phyloP scores from a whole-genome alignment of 1,140 invertebrate genomes.

The Drosophila melanica region DNA sequence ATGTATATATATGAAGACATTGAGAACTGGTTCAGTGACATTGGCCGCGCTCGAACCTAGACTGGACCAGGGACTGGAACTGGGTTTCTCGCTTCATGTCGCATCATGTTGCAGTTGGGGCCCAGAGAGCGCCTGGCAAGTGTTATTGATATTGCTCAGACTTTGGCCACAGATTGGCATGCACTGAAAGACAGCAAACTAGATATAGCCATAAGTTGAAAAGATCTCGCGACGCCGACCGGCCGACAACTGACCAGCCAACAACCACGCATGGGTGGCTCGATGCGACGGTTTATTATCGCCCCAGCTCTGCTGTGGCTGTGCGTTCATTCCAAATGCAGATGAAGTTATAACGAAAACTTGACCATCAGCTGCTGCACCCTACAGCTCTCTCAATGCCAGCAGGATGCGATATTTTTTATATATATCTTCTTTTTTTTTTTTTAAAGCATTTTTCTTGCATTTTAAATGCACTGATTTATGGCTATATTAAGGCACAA shows the following conservation, averaged over 20 bases:
- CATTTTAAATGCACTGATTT: constrained; percentile 78
- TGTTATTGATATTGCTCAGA: constrained; percentile 79
- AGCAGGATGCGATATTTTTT: constrained; percentile 72
- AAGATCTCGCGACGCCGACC: no score
- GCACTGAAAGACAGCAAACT: constrained; percentile 21
- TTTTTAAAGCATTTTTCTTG: constrained; percentile 27
- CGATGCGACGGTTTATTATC: constrained; percentile 73
- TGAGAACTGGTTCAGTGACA: constrained; percentile 83
- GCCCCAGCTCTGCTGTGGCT: constrained; percentile 23
- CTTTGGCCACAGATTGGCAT: constrained; percentile 48
- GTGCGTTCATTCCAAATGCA: constrained; percentile 53
- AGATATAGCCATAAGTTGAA: no score
- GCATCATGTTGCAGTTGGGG: constrained; percentile 74
- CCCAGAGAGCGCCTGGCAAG: constrained; percentile 65
- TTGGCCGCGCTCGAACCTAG: constrained; percentile 49
- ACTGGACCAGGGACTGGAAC: background rate
- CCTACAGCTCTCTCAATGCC: constrained; percentile 35
- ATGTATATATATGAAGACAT: constrained; percentile 75
- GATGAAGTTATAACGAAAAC: constrained; percentile 73
- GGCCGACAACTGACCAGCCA: no score
- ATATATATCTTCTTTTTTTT: background rate
- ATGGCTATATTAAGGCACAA: constrained; percentile 81
- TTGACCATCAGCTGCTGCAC: constrained; percentile 42
- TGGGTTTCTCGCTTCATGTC: constrained; percentile 47
- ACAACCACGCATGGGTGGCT: constrained; percentile 75